phyloP scores from a whole-genome alignment of 2,113 vertebrate genomes.

The Laterallus jamaicensis region DNA sequence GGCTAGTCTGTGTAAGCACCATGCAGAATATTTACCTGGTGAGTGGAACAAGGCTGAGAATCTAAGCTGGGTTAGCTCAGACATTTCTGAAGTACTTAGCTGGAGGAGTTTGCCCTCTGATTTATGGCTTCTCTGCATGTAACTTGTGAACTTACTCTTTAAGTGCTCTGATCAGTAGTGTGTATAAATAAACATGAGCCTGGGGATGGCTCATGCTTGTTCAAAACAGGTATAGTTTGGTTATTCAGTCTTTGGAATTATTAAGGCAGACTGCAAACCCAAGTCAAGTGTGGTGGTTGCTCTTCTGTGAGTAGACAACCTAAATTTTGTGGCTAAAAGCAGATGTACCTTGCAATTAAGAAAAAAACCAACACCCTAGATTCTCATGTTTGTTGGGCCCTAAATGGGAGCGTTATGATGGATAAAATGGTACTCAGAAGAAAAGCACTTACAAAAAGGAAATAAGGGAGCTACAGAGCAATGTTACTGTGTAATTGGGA shows the following conservation, averaged over 20 bases:
- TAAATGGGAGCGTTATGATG: background rate
- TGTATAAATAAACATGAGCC: background rate
- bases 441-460: background rate
- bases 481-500: background rate
- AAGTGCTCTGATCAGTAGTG: background rate
- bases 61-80: background rate
- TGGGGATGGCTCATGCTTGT: background rate
- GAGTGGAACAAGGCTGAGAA: background rate
- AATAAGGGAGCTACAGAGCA: background rate
- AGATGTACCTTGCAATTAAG: background rate
- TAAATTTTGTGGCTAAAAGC: background rate
- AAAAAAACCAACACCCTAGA: background rate
- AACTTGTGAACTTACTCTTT: background rate
- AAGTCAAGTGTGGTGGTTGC: background rate
- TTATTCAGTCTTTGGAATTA: background rate
- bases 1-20: background rate
- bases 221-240: background rate
- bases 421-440: background rate
- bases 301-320: background rate
- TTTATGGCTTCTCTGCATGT: background rate
- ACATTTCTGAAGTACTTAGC: background rate
- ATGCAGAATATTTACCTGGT: background rate
- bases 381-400: background rate
- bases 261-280: background rate
- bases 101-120: background rate